Percentiles rank a stretch among this genome's conserved stretches.
phyloP scores from a whole-genome alignment of 2,797 vertebrate species.

The Apogon hyalosoma region DNA sequence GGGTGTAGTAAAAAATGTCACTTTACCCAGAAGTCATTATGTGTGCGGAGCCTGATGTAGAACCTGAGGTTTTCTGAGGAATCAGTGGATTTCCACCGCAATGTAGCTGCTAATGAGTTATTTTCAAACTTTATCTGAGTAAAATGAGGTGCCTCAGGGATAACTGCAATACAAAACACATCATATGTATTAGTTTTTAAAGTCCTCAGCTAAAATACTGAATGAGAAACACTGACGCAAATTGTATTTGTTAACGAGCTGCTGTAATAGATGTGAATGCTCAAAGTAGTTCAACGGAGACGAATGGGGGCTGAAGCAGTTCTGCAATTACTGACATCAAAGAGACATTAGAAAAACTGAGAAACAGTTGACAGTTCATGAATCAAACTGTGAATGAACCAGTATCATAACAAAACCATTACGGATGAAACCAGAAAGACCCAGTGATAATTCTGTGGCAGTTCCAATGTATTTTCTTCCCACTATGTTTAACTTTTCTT shows the following conservation, averaged over 20 bases:
- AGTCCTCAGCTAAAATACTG: no score
- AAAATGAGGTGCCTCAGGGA: constrained; percentile 84
- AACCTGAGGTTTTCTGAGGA: constrained; percentile 59
- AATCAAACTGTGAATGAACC: constrained; percentile 38
- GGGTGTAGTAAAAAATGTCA: background rate
- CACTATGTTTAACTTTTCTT: no score
- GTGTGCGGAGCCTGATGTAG: constrained; percentile 75
- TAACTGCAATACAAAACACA: constrained; percentile 75
- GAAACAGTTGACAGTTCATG: constrained; percentile 17
- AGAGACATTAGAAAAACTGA: constrained; percentile 6
- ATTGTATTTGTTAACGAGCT: background rate
- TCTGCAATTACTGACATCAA: background rate
- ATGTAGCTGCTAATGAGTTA: constrained; percentile 58
- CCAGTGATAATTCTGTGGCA: no score
- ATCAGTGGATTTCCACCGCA: constrained; percentile 82
- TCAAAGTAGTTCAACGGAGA: background rate
- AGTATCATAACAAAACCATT: constrained; percentile 4
- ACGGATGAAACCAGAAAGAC: constrained; percentile 19
- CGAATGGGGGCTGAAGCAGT: background rate
- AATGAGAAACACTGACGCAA: no score
- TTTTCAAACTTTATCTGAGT: constrained; percentile 70
- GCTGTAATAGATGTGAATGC: background rate
- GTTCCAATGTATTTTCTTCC: background rate
- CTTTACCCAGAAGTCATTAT: constrained; percentile 75
- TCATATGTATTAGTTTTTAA: background rate